Base-by-base conservation (phyloP, 2,888 invertebrate genomes). In the Drosophila limbata region DNA sequence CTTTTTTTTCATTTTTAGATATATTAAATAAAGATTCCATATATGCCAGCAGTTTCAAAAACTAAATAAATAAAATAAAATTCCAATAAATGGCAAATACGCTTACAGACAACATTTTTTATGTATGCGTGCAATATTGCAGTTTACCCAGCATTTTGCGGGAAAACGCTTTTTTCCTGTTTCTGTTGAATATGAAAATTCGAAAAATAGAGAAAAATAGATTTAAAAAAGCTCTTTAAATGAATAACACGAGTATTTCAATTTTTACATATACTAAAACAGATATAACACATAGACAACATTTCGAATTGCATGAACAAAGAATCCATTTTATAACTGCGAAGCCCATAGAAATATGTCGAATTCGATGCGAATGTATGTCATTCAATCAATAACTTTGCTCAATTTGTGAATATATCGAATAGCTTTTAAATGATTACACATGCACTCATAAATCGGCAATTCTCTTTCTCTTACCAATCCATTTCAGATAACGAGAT, bases 401-500 rank as follows among this genome's bases (percentile, higher is more conserved):
- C 52, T 53, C 62, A 37, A 35, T 50, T 52, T 68, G 50, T 70
- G 31, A 33, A 61, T 51, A 47, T 28, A 59, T 28, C 37, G 17
- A 28, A 59, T 51, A 48, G 10, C 25, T 45, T 45, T 45, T 3
- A 13, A 57, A 47, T 15, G 35, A 1, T 35, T 45, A 19, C 10
- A 33, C 42, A 13, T 11, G 5, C 9, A 4, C 25, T 10, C 8
- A 19, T 31, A n/a, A 35, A 21, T 35, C 37, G 25, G 6, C 57
- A 50, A 59, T 57, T 67, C 51, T 52, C 33, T 11, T 42, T 55
- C 28, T n/a, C 10, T 67, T 77, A 0, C 88, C 92, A 92, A 92
- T 89, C 35, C 9, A 21, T 69, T 83, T 0, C 89, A 93, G 93
- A 93, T 88, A 92, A 92, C 64, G 93, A 93, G 86, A 93, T 93